Percentiles rank a stretch among this genome's conserved stretches.
Evolutionary conservation across 2,797 vertebrate species (phyloP).

Genomic region (Cetoscarus ocellatus): DNA sequence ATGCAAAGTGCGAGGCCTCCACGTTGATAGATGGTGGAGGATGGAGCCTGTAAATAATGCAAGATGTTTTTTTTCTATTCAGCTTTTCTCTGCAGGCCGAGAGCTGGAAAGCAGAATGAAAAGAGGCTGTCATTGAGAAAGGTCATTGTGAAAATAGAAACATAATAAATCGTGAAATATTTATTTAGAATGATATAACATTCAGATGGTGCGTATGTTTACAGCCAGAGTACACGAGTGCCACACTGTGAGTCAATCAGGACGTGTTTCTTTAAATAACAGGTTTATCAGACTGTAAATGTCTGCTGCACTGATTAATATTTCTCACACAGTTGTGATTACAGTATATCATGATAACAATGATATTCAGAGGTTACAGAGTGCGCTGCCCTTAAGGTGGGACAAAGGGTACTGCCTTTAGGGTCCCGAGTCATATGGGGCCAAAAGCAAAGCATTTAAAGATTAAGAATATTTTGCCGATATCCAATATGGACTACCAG

Average conservation of each 20-base stretch:
- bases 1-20: constrained; percentile 59
- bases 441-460: no score
- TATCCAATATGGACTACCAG: no score
- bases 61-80: constrained; percentile 58
- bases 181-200: neutral
- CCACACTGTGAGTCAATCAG: neutral
- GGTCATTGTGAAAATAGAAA: neutral
- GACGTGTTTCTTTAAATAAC: no score
- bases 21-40: constrained; percentile 63
- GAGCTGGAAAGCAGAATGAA: constrained; percentile 50
- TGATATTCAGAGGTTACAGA: no score
- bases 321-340: no score
- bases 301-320: no score
- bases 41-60: constrained; percentile 76
- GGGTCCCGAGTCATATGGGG: no score
- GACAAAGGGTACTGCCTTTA: no score
- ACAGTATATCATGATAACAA: no score
- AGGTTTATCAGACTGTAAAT: no score
- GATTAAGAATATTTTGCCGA: no score
- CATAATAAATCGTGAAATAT: neutral
- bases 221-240: neutral
- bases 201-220: neutral
- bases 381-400: no score
- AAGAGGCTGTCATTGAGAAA: constrained; percentile 38
- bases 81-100: constrained; percentile 42